A percentile compares a stretch with the other conserved stretches of the same genome.
Conservation (phyloP, 2,113 vertebrate genomes). For the Synchiropus splendidus region DNA sequence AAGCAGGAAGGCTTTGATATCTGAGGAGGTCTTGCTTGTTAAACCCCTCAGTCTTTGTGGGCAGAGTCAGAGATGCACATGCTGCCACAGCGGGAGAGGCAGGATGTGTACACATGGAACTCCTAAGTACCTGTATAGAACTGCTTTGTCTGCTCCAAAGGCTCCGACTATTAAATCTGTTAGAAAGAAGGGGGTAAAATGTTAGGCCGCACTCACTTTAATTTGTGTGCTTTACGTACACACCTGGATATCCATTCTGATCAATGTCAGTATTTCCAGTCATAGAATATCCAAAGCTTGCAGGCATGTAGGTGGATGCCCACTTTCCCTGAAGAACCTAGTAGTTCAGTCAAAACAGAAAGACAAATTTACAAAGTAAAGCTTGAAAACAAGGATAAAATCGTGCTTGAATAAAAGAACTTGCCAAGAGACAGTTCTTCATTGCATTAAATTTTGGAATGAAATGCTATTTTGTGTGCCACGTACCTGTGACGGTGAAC, state of each 20-base stretch:
- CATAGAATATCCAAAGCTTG: constrained; percentile 93
- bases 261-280: constrained; percentile 90
- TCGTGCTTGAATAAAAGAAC: too few relatives aligned
- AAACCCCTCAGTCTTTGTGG: constrained; percentile 14
- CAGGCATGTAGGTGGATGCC: constrained; percentile 81
- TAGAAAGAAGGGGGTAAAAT: constrained; percentile 19
- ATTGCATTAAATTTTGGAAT: too few relatives aligned
- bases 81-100: constrained; percentile 12
- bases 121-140: constrained; percentile 81
- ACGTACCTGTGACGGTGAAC: constrained; percentile 67
- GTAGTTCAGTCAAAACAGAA: not conserved
- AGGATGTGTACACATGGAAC: not conserved
- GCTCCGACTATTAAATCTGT: constrained; percentile 90
- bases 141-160: constrained; percentile 88
- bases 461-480: not conserved
- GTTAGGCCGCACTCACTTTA: not conserved
- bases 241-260: constrained; percentile 92
- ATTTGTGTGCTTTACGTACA: constrained; percentile 2
- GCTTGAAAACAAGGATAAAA: too few relatives aligned
- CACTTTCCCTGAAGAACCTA: constrained; percentile 82
- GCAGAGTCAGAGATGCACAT: constrained; percentile 10
- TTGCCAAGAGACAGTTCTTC: too few relatives aligned
- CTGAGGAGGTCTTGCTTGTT: constrained; percentile 49
- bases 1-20: constrained; percentile 40
- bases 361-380: too few relatives aligned